Evolutionary conservation across 2,888 invertebrate genomes (phyloP), one percentile per base, ranked within the genome.

Genomic region (Tachina grossa): DNA sequence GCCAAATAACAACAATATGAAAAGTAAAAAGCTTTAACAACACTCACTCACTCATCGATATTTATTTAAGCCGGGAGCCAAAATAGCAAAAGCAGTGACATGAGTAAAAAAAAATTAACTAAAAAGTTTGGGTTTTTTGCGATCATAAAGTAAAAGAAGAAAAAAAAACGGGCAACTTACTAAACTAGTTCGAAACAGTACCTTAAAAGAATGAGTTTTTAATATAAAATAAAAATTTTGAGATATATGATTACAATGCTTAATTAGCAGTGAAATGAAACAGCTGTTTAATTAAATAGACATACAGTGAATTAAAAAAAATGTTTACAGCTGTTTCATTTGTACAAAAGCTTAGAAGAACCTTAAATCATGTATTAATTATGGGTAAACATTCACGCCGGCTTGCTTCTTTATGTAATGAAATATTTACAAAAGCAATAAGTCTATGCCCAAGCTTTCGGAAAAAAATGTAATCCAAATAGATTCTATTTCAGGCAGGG

Each of bases 61-160:
- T 45, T 63, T 66, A 72, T 51, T 76, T 77, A 59, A 66, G 72
- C 57, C 59, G 47, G 49, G 22, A 63, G 49, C 49, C 0, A 31
- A 65, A 55, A 65, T 13, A 22, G 11, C 63, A 83, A 83, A 77
- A 59, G 43, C 65, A 51, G 8, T 55, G 55, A 68, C 2, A 76
- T 63, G 43, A 71, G 53, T 53, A 68, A 74, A 69, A 22, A n/a
- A n/a, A 43, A 10, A 39, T 31, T 11, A 55, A 77, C 9, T 16
- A 31, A 61, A 59, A 59, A 19, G 0, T 39, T 61, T 68, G 1
- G 1, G 49, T 19, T 66, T 41, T 75, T 61, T 59, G 51, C 59
- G 59, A 77, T 83, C 72, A 49, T 13, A 11, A 47, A 71, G 82
- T 82, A 75, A 85, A 82, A 79, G 85, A 85, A 85, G 65, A 79